Evolutionary conservation across 2,797 vertebrate genomes (phyloP).

Genomic region (Catharus ustulatus): DNA sequence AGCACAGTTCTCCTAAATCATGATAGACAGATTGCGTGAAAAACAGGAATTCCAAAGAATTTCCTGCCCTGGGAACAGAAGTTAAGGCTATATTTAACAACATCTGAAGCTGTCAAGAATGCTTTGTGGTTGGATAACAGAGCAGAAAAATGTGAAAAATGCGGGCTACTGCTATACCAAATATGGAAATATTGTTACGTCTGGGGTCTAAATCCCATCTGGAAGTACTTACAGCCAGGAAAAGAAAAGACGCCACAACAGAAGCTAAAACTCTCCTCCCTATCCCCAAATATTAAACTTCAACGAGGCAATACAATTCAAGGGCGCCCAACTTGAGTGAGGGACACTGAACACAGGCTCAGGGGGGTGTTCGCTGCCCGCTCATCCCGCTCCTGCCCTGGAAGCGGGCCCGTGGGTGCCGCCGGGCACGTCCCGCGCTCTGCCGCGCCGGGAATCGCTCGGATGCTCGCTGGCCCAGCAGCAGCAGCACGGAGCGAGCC

Average conservation of each 20-base stretch:
- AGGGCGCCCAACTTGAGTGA: background rate
- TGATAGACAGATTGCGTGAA: conserved; percentile 92
- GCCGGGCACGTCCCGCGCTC: background rate
- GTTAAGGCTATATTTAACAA: conserved; percentile 91
- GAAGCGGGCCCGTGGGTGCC: background rate
- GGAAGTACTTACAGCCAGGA: conserved; percentile 87
- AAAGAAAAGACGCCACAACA: conserved; percentile 89
- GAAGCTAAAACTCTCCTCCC: conserved; percentile 76
- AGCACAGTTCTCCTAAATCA: conserved; percentile 75
- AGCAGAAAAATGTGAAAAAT: conserved; percentile 98
- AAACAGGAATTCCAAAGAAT: conserved; percentile 91
- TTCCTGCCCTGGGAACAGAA: conserved; percentile 91
- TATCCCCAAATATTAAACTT: background rate
- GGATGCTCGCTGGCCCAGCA: background rate
- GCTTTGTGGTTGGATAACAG: conserved; percentile 95
- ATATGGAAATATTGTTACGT: conserved; percentile 99
- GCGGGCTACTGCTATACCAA: conserved; percentile 98
- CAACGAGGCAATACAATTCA: background rate
- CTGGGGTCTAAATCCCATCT: conserved; percentile 93
- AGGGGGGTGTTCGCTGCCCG: background rate
- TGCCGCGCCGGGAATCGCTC: background rate
- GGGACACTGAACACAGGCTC: background rate
- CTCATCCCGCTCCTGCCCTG: background rate
- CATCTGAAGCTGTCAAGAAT: conserved; percentile 96
- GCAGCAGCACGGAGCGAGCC: background rate